Evolutionary conservation across 2,113 vertebrate species (phyloP).

Genomic region (Bubo bubo): DNA sequence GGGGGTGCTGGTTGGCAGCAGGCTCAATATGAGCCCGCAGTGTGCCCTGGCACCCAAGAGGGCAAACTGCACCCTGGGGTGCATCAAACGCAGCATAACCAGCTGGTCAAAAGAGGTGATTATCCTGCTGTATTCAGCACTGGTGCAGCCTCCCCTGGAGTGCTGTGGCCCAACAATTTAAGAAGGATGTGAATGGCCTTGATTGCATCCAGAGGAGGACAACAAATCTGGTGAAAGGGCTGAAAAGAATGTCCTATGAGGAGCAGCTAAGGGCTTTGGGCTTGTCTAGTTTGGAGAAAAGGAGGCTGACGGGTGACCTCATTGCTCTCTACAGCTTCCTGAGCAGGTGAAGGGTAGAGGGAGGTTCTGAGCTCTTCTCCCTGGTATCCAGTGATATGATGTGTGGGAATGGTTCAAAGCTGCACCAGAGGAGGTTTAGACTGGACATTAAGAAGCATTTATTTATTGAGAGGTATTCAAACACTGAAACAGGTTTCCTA

Average conservation of each 20-base stretch:
- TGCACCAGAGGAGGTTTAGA: neutral
- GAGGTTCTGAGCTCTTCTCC: neutral
- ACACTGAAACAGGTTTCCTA: too few species aligned
- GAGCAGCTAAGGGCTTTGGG: neutral
- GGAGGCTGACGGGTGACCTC: neutral
- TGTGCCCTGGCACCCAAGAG: neutral
- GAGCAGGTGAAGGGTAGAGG: neutral
- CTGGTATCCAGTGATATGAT: neutral
- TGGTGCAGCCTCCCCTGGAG: too few species aligned
- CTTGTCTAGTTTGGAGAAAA: neutral
- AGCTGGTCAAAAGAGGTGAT: too few species aligned
- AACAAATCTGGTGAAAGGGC: neutral
- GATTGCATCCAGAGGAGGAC: neutral
- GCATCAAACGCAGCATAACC: too few species aligned
- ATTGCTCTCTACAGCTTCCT: neutral
- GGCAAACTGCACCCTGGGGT: too few species aligned
- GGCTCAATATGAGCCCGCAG: neutral
- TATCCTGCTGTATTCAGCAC: too few species aligned
- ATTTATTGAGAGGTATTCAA: neutral
- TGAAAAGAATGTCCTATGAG: neutral
- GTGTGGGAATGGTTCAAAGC: neutral
- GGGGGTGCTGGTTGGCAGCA: neutral
- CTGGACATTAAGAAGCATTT: neutral
- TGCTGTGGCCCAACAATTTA: neutral
- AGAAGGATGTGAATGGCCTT: neutral